These are phyloP conservation scores for Nezara viridula DNA, from an alignment of 2,888 invertebrate genomes.

Conservation along the genomic window DNA sequence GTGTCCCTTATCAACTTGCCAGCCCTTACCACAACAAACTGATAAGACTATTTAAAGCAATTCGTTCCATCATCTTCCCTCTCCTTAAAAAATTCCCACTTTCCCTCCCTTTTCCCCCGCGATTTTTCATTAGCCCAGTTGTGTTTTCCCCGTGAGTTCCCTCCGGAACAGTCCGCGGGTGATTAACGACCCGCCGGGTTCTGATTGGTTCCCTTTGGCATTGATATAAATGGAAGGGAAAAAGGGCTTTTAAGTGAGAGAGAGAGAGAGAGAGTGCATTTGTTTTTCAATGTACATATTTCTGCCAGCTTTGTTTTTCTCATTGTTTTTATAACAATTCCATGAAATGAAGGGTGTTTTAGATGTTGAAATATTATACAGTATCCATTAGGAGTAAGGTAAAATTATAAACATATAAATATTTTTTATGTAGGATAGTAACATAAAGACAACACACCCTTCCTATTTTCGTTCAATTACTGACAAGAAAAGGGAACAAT, in stretches of 20 bases:
- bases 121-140: background rate
- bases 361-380: background rate
- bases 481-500: no score
- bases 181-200: background rate
- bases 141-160: background rate
- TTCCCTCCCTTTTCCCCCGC: background rate
- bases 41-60: no score
- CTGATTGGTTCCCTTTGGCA: conserved; percentile 21
- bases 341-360: background rate
- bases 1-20: no score
- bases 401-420: background rate
- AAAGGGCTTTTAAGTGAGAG: conserved; percentile 31
- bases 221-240: conserved; percentile 17
- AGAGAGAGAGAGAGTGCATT: conserved; percentile 1
- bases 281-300: conserved; percentile 41
- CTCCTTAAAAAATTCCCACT: background rate
- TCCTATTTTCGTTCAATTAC: no score
- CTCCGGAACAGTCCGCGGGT: background rate
- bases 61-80: no score
- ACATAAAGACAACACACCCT: no score
- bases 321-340: conserved; percentile 2
- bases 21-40: no score
- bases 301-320: background rate
- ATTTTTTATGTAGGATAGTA: background rate
- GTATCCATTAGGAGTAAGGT: background rate